Conservation (phyloP, 1,140 invertebrate genomes). For the Thalassaphorura encarpata region DNA sequence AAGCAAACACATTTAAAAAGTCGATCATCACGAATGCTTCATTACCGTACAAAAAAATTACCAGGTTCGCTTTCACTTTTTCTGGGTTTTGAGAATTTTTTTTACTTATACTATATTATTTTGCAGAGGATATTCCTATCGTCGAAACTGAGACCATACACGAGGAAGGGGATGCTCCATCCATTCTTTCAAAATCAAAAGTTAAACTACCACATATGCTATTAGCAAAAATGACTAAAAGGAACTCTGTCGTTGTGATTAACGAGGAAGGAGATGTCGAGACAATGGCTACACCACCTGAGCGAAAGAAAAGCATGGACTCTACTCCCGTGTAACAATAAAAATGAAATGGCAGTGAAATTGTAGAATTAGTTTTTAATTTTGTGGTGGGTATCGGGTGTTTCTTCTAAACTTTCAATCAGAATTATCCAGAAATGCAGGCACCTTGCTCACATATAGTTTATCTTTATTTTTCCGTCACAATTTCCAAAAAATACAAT, state of each 20-base stretch:
- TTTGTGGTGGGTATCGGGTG: too few relatives aligned
- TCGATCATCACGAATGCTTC: conserved; percentile 96
- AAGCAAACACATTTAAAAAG: conserved; percentile 62
- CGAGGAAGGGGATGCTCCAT: background rate
- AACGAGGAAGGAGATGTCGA: conserved; percentile 32
- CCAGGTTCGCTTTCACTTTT: conserved; percentile 51
- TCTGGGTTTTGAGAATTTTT: too few relatives aligned
- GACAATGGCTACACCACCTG: conserved; percentile 20
- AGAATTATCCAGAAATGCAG: too few relatives aligned
- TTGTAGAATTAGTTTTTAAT: too few relatives aligned
- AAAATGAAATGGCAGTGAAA: too few relatives aligned
- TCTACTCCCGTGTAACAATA: conserved; percentile 20
- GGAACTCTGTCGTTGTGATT: conserved; percentile 32
- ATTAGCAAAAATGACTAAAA: conserved; percentile 27
- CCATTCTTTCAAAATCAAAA: conserved; percentile 14
- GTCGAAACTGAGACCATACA: conserved; percentile 18
- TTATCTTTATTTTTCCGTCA: too few relatives aligned
- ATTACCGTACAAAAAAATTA: conserved; percentile 87
- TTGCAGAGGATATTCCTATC: conserved; percentile 31
- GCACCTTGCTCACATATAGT: too few relatives aligned
- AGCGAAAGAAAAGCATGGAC: conserved; percentile 30
- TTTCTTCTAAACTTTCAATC: too few relatives aligned
- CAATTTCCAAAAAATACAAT: too few relatives aligned
- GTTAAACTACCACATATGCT: conserved; percentile 30
- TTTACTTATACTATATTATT: too few relatives aligned